phyloP scores from a whole-genome alignment of 2,113 vertebrate genomes.

The Manacus vitellinus region DNA sequence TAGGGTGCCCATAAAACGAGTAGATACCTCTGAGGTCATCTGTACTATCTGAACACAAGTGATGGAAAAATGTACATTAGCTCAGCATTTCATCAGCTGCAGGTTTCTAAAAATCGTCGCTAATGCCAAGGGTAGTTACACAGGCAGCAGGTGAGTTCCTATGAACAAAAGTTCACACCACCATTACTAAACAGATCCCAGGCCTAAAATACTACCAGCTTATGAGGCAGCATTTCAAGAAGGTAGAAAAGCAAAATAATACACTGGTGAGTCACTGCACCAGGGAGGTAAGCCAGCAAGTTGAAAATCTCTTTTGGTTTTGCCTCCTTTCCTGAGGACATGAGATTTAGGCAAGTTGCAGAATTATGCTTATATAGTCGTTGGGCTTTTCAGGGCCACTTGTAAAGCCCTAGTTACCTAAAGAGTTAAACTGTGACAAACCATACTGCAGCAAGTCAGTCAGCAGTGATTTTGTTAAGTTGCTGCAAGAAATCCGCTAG shows the following conservation, averaged over 20 bases:
- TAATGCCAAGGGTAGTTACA: conserved; percentile 15
- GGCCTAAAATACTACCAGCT: background rate
- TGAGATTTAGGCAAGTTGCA: background rate
- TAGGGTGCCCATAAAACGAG: conserved; percentile 49
- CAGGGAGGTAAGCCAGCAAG: rapidly evolving
- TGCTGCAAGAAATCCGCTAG: background rate
- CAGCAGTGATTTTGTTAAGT: background rate
- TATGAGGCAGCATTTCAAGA: background rate
- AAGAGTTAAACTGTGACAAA: background rate
- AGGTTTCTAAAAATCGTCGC: background rate
- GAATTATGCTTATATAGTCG: background rate
- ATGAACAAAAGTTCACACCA: background rate
- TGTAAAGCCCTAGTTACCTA: background rate
- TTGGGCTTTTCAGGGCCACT: background rate
- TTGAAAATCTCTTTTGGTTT: background rate
- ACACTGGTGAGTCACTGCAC: rapidly evolving
- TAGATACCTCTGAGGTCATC: conserved; percentile 60
- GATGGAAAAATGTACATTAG: background rate
- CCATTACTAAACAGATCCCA: background rate
- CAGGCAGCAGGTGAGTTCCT: background rate
- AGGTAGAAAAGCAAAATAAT: background rate
- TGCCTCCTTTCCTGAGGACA: background rate
- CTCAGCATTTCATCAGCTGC: conserved; percentile 8
- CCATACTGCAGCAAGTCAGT: background rate
- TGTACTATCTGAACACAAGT: conserved; percentile 39